Evolutionary conservation across 2,888 invertebrate species (phyloP), one percentile per base, ranked within the genome.

Genomic region (Alsophila aescularia): DNA sequence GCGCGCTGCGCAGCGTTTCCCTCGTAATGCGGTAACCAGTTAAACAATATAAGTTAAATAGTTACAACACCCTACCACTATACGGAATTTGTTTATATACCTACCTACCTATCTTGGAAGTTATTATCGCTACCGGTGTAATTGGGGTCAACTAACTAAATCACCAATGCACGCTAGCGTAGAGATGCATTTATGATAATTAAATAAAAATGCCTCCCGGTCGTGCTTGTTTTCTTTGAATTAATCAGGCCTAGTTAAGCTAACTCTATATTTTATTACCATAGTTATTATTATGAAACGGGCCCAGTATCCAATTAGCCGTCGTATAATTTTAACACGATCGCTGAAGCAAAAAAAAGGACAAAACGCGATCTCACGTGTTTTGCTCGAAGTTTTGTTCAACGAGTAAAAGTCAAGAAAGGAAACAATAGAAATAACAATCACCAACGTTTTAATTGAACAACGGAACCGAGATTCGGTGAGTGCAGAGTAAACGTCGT

Each of bases 401-500:
- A 7, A 6, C 24, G 24, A 2, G 24, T 24, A 41, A 16, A 43
- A 50, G 12, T 21, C 36, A 50, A 67, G 69, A 69, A 70, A 72
- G 71, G 74, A 79, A 79, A 79, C 72, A 75, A 75, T 75, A 69
- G 73, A 75, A 79, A 83, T 81, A 84, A 87, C 80, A 85, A 85
- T 86, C 77, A 74, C 72, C 75, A 73, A 80, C 77, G 81, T 84
- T 87, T 85, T 87, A 89, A 89, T 87, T 86, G 83, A 86, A 87
- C 84, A 81, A 76, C 80, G 81, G 81, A 81, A 81, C 85, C 74
- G 83, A 85, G 88, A 90, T 86, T 86, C 77, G 66, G 69, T 74
- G 80, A 86, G 84, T 82, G 80, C 80, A 83, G 83, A 79, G 87
- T 89, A 89, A 89, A 90, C 87, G 90, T 82, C 85, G 85, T 85